Evolutionary conservation across 2,113 vertebrate genomes (phyloP).

Genomic region (Cricetomys ansorgei): DNA sequence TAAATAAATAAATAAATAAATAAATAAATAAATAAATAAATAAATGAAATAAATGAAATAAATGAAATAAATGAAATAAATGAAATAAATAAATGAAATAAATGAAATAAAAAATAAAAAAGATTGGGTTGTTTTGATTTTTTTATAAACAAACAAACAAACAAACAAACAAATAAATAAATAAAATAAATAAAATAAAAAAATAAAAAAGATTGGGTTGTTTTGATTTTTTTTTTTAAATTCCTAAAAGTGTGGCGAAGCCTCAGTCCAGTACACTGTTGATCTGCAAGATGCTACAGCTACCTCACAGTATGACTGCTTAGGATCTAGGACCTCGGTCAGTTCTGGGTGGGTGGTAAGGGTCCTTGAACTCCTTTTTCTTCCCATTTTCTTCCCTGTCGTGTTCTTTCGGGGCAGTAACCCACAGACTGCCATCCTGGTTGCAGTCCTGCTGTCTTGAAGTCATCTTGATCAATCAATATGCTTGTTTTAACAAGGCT

Average conservation of each 20-base stretch:
- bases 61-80: too few relatives aligned
- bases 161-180: too few relatives aligned
- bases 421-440: background rate
- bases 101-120: too few relatives aligned
- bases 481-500: background rate
- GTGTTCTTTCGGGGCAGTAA: background rate
- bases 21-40: too few relatives aligned
- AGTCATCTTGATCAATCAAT: background rate
- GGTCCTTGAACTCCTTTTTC: background rate
- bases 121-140: too few relatives aligned
- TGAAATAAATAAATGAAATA: too few relatives aligned
- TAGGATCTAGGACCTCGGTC: background rate
- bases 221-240: background rate
- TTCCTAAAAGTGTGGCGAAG: background rate
- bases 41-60: too few relatives aligned
- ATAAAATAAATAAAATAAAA: too few relatives aligned
- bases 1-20: too few relatives aligned
- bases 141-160: too few relatives aligned
- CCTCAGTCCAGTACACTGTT: background rate
- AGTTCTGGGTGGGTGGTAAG: background rate
- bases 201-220: too few relatives aligned
- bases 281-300: background rate
- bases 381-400: accelerated
- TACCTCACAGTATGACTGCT: background rate
- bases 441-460: background rate